A percentile compares a stretch with the other conserved stretches of the same genome.
phyloP scores from a whole-genome alignment of 1,140 invertebrate species.

The Drosophila ficusphila region DNA sequence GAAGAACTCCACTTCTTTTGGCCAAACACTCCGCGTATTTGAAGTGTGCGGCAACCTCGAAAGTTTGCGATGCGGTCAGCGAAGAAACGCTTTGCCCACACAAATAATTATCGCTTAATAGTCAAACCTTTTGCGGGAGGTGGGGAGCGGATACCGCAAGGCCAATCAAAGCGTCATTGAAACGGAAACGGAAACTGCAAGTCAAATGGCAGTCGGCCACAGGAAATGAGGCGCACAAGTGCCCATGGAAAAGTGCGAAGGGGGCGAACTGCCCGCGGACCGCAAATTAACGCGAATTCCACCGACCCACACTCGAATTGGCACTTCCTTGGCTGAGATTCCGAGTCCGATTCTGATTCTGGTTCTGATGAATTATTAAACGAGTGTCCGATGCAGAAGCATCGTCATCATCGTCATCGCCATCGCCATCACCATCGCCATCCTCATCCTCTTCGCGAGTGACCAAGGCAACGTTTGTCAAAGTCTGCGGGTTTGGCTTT shows the following conservation, averaged over 20 bases:
- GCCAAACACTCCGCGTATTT: slow-evolving; percentile 6
- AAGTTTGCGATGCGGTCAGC: slow-evolving; percentile 59
- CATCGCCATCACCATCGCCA: not conserved
- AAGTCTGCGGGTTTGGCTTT: slow-evolving; percentile 10
- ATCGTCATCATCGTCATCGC: slow-evolving; percentile 9
- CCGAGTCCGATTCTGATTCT: not conserved
- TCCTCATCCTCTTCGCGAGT: slow-evolving; percentile 12
- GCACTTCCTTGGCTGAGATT: not conserved
- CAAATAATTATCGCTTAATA: slow-evolving; percentile 71
- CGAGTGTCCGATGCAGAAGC: slow-evolving; percentile 36
- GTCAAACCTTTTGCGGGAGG: slow-evolving; percentile 19
- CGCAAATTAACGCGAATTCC: slow-evolving; percentile 69
- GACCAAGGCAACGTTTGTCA: slow-evolving; percentile 60
- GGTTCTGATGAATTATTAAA: slow-evolving; percentile 74
- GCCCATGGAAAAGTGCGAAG: slow-evolving; percentile 10
- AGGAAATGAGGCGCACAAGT: slow-evolving; percentile 77
- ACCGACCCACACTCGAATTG: slow-evolving; percentile 17
- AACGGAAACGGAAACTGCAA: slow-evolving; percentile 81
- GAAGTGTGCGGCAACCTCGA: slow-evolving; percentile 26
- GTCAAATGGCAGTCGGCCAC: slow-evolving; percentile 75
- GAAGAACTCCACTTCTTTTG: slow-evolving; percentile 9
- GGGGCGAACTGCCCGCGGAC: slow-evolving; percentile 28
- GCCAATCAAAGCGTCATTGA: slow-evolving; percentile 80
- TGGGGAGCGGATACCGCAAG: slow-evolving; percentile 62
- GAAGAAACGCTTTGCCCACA: slow-evolving; percentile 31